Conservation (phyloP, 2,888 invertebrate genomes). For the Thalpophila matura region DNA sequence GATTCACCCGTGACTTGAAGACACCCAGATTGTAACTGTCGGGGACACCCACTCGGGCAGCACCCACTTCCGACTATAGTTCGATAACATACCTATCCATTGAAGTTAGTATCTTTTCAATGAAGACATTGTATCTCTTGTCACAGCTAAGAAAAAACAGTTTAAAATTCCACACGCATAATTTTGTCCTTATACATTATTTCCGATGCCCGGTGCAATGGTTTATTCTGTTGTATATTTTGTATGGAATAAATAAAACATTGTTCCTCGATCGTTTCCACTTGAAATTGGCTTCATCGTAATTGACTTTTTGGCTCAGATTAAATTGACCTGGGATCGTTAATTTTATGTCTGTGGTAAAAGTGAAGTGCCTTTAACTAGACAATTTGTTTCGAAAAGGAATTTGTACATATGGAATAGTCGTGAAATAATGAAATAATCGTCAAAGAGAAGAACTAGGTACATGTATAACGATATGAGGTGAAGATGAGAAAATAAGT, state of each 20-base stretch:
- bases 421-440: too few relatives aligned
- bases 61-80: too few relatives aligned
- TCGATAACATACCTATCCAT: too few relatives aligned
- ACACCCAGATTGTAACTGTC: too few relatives aligned
- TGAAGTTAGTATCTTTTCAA: too few relatives aligned
- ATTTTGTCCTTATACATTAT: not conserved
- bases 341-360: slow-evolving; percentile 31
- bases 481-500: not conserved
- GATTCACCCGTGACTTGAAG: too few relatives aligned
- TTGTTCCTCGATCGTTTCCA: not conserved
- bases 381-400: slow-evolving; percentile 2
- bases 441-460: too few relatives aligned
- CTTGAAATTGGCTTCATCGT: not conserved
- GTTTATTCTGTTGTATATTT: not conserved
- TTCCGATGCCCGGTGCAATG: slow-evolving; percentile 1
- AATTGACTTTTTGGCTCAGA: slow-evolving; percentile 10
- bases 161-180: not conserved
- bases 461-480: too few relatives aligned
- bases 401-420: not conserved
- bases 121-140: too few relatives aligned
- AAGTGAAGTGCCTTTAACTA: slow-evolving; percentile 7
- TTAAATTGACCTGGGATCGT: slow-evolving; percentile 26
- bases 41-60: too few relatives aligned
- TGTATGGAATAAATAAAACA: not conserved
- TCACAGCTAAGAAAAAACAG: not conserved